Conservation (phyloP, 2,113 vertebrate genomes). For the Eolophus roseicapilla region DNA sequence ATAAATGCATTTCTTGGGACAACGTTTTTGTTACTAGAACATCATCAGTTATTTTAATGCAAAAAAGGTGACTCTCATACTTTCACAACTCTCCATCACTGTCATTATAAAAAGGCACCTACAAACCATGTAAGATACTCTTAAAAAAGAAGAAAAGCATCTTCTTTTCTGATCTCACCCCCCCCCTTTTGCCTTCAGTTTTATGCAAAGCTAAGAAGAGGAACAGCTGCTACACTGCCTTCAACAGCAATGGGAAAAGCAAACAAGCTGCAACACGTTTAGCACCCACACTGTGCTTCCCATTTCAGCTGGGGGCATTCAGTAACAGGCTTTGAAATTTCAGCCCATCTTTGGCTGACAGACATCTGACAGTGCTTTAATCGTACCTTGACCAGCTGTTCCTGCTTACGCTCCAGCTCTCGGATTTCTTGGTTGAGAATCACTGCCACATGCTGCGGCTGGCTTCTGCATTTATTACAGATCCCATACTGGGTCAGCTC, state of each 20-base stretch:
- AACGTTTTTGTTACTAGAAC: neutral
- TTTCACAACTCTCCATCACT: neutral
- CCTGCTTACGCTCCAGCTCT: slow-evolving; percentile 87
- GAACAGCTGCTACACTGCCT: neutral
- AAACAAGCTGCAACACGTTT: neutral
- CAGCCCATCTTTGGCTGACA: neutral
- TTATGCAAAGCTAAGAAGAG: neutral
- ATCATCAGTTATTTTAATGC: neutral
- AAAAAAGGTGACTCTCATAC: neutral
- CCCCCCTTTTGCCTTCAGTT: neutral
- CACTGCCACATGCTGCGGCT: slow-evolving; percentile 89
- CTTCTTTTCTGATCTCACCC: neutral
- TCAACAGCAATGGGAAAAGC: neutral
- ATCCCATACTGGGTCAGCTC: slow-evolving; percentile 94
- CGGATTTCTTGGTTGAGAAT: slow-evolving; percentile 90
- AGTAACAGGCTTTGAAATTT: neutral
- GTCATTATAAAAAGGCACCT: neutral
- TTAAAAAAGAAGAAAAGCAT: neutral
- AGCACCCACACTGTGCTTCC: neutral
- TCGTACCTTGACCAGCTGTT: slow-evolving; percentile 89
- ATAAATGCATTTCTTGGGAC: neutral
- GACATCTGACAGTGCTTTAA: neutral
- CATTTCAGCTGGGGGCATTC: neutral
- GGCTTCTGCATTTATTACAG: slow-evolving; percentile 86
- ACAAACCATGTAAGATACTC: neutral